Base-by-base conservation (phyloP, 2,113 vertebrate species). In the Eretmochelys imbricata region DNA sequence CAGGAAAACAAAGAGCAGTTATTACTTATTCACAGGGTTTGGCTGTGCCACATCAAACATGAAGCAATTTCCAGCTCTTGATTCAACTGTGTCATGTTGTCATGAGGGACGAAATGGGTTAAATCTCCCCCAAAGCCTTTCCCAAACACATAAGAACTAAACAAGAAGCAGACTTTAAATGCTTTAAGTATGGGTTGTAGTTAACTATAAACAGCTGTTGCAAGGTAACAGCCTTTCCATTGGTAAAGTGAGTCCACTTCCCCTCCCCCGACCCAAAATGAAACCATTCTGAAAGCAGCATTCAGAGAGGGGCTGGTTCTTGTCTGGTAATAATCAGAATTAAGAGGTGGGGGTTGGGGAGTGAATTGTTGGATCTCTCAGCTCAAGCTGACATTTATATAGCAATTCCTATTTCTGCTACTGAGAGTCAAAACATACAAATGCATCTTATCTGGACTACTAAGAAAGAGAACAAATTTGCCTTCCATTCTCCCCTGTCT, bases 151-250 rank as follows among this genome's bases (percentile, higher is more conserved):
- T 90, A 94, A 98, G 98, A 97, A 91, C 98, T 98, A 98, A 98
- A 97, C 95, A 97, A 94, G 89, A 96, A 98, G 94, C 97, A 91
- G 95, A 94, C 82, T 22, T 97, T 93, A 92, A 96, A 98, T 96
- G 94, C 95, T 97, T 94, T 97, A 95, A 98, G 96, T 96, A 96
- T 94, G 98, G 96, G 94, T 98, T 98, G 96, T 85, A 97, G 97
- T 97, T 99, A 99, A 98, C 97, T 96, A 97, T 95, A 97, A 98
- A 97, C 98, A 99, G 98, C 98, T 98, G 98, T 93, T 98, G 97
- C 88, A 96, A 98, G 98, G 98, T 98, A 98, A 98, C 95, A 96
- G 96, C 93, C 57, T 97, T 97, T 97, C 96, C 93, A 91, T 89
- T 97, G 98, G 96, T 96, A 91, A 96, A 97, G 94, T 80, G 96